Evolutionary conservation across 2,797 vertebrate species (phyloP), one percentile per base, ranked within the genome.

Genomic region (Halcyon chelicuti): DNA sequence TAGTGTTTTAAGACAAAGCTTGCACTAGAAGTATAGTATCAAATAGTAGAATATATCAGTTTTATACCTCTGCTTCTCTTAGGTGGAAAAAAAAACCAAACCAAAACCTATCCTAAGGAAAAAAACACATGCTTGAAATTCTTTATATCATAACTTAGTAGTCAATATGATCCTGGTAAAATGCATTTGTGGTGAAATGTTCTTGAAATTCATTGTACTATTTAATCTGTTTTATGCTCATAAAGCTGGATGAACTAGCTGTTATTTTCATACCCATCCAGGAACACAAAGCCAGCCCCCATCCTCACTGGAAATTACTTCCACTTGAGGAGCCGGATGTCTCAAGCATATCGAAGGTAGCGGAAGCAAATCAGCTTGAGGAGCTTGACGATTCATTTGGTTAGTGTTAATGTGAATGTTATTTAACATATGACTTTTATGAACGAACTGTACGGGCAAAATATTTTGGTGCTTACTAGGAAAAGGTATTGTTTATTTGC

Each of bases 371-470:
- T 54, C 94, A 95, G 1, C 95, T 97, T 9, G 98, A 98, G 37
- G 97, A 98, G 2, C 68, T 40, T 21, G 96, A 95, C 8, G 97
- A 98, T 58, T 92, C 86, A 7, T 98, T 98, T 92, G 98, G 98
- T 98, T 62, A 95, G 98, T 98, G 79, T 83, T 93, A 46, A 25
- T 46, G 62, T 33, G 39, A 67, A 7, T 58, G 14, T 31, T 23
- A 37, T 76, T 86, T 61, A 14, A 29, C 10, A 8, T 18, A 6
- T 35, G 29, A 10, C 63, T 88, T 86, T 78, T 25, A 42, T 11
- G 37, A 74, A 28, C 35, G 35, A 80, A 10, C 10, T 26, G 12
- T 7, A 7, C 4, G 19, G 55, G 39, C 21, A 60, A 66, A 83
- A 35, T 51, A 31, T 37, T 47, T 63, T 7, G 54, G 0, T 47